These are phyloP conservation scores for Subacronicta megacephala DNA, from an alignment of 2,888 invertebrate species.

Conservation along the genomic window DNA sequence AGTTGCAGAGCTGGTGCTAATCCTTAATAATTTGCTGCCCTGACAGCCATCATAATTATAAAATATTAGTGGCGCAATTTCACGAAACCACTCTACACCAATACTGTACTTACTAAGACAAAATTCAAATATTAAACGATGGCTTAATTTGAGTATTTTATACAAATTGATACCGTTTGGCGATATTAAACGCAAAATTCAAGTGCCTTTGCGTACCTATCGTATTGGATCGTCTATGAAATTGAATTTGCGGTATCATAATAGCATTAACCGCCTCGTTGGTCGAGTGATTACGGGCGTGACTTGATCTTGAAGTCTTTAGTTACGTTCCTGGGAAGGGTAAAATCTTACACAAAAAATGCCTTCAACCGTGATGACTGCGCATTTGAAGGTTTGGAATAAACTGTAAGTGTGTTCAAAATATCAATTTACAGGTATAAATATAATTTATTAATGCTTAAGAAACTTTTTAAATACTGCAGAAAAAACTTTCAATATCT, in stretches of 20 bases:
- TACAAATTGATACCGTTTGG: slow-evolving; percentile 39
- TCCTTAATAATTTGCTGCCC: no score
- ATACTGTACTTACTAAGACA: slow-evolving; percentile 17
- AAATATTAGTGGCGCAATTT: no score
- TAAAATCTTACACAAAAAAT: neutral
- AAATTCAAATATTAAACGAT: slow-evolving; percentile 34
- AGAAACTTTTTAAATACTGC: no score
- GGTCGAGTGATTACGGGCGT: slow-evolving; percentile 20
- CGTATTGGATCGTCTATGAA: slow-evolving; percentile 43
- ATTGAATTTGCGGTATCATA: slow-evolving; percentile 43
- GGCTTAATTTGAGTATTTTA: slow-evolving; percentile 42
- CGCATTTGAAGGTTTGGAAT: no score
- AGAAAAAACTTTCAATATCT: no score
- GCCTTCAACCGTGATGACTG: no score
- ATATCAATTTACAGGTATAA: no score
- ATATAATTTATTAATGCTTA: no score
- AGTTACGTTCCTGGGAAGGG: slow-evolving; percentile 10
- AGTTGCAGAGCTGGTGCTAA: no score
- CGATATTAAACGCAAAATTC: slow-evolving; percentile 47
- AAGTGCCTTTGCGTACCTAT: slow-evolving; percentile 37
- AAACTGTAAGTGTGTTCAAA: no score
- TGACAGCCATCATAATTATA: no score
- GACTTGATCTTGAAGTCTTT: slow-evolving; percentile 24
- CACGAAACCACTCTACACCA: neutral
- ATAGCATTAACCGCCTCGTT: slow-evolving; percentile 35